These are phyloP conservation scores for Mongoloraphidia duomilia DNA, from an alignment of 2,888 invertebrate genomes.

Conservation along the genomic window DNA sequence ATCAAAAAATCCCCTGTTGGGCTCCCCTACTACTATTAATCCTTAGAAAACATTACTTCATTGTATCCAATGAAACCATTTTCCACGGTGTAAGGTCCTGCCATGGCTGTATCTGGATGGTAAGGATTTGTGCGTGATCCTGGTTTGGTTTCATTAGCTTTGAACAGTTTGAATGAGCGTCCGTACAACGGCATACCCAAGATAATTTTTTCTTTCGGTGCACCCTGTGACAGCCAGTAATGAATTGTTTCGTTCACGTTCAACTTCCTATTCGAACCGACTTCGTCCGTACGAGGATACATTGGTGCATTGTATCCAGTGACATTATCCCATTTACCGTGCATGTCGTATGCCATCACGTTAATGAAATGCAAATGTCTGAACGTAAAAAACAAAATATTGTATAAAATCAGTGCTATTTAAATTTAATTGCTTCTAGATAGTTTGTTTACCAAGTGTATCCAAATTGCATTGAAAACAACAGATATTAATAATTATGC, in stretches of 20 bases:
- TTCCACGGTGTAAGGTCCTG: constrained; percentile 47
- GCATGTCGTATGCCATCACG: constrained; percentile 61
- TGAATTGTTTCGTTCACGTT: constrained; percentile 33
- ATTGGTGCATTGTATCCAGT: constrained; percentile 57
- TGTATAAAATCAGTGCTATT: no score
- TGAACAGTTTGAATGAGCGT: constrained; percentile 43
- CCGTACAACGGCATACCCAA: constrained; percentile 61
- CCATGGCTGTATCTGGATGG: constrained; percentile 28
- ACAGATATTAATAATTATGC: no score
- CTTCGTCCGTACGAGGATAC: constrained; percentile 31
- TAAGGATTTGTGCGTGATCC: constrained; percentile 33
- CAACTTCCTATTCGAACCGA: constrained; percentile 21
- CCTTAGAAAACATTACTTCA: constrained; percentile 33
- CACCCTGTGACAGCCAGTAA: constrained; percentile 40
- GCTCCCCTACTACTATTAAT: no score
- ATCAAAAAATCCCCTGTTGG: no score
- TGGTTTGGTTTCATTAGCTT: constrained; percentile 29
- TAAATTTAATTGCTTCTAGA: no score
- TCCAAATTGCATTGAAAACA: no score
- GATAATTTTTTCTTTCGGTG: constrained; percentile 44
- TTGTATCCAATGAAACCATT: constrained; percentile 59
- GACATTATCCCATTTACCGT: constrained; percentile 48
- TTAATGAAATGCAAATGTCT: constrained; percentile 50
- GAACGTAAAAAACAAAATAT: constrained; percentile 11
- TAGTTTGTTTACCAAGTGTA: no score